Conservation (phyloP, 2,888 invertebrate genomes). For the Osmoderma eremita region DNA sequence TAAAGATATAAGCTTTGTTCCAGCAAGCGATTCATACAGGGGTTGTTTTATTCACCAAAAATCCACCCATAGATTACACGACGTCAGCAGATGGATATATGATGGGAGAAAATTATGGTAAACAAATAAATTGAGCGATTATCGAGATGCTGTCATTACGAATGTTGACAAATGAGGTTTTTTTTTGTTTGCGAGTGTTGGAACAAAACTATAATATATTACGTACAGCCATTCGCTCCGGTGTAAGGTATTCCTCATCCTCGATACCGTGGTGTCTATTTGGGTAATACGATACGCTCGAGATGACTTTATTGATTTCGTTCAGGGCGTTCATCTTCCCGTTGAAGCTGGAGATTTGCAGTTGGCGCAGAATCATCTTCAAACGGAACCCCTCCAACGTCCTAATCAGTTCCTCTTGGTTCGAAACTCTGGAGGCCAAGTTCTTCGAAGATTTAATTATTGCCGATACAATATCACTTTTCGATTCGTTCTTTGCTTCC, state of each 20-base stretch:
- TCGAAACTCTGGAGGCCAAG: conserved; percentile 84
- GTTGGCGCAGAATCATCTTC: conserved; percentile 89
- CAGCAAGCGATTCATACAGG: no score
- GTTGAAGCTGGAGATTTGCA: conserved; percentile 97
- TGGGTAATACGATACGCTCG: conserved; percentile 89
- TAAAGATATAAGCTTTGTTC: no score
- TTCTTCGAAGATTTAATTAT: conserved; percentile 93
- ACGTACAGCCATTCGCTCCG: conserved; percentile 92
- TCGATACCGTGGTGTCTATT: conserved; percentile 78
- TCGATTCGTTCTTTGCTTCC: conserved; percentile 94
- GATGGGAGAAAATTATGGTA: no score
- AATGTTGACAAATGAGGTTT: no score
- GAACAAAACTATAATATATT: not conserved
- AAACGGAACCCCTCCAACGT: conserved; percentile 91
- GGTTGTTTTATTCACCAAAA: no score
- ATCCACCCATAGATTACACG: no score
- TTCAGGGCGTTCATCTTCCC: conserved; percentile 99
- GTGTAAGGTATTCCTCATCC: conserved; percentile 91
- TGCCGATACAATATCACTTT: conserved; percentile 94
- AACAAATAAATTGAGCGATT: no score
- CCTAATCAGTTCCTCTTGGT: conserved; percentile 82
- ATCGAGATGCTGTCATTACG: no score
- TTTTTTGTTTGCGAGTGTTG: no score
- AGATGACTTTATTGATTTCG: conserved; percentile 96
- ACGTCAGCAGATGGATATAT: no score